Base-by-base conservation (phyloP, 1,140 invertebrate genomes). In the Ceratitis capitata region DNA sequence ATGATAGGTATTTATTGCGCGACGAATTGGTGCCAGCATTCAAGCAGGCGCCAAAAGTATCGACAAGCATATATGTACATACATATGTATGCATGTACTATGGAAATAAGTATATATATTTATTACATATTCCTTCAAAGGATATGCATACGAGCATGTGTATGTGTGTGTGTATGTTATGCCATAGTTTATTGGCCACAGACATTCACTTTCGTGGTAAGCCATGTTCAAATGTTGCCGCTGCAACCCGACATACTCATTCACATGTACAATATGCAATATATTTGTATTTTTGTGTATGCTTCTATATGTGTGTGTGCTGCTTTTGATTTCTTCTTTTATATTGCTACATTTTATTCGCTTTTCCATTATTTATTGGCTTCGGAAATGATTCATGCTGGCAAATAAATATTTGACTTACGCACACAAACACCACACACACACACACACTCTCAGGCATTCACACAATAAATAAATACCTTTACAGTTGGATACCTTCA, bases 341-440 rank as follows among this genome's bases (percentile, higher is more conserved):
- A 23, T 45, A 47, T 64, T 45, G 32, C 23, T 12, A n/a, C 39
- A 78, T 78, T 78, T 78, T 78, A 78, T 78, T 78, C 45, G 69
- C n/a, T 45, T 23, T 78, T 78, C 69, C 12, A 3, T 23, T 78
- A 78, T 78, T 78, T 78, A 78, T 78, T 78, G 69, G 69, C 39
- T 45, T 78, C 69, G 69, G 69, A 78, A 47, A 78, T 78, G 69
- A 78, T 42, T 78, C 69, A 78, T 45, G 69, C 69, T 47, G 69
- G 39, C 39, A 78, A 78, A 78, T 78, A 78, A 78, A 78, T 78
- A 78, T 78, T 42, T 45, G 64, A 74, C 64, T 74, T 42, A 23
- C 64, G n/a, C 69, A 42, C 10, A 39, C 64, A 69, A 12, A 69
- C 64, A 14, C 47, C 58, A 64, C 58, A 64, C 58, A 16, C 58